phyloP scores from a whole-genome alignment of 2,113 vertebrate genomes.

The Melanocharis versteri region DNA sequence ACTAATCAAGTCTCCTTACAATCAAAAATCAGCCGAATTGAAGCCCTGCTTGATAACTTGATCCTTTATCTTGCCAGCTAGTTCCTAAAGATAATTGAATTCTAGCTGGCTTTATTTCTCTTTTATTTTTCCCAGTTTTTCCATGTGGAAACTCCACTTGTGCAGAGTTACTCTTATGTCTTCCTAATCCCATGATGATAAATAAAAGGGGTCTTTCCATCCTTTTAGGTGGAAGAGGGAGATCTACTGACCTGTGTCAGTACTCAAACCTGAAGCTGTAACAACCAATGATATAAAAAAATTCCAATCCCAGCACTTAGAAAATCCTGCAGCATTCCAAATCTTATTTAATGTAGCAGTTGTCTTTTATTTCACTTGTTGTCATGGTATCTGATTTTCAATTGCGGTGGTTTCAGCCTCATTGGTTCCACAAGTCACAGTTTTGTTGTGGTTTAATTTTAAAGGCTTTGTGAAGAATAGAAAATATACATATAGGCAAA shows the following conservation, averaged over 20 bases:
- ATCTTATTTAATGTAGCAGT: neutral
- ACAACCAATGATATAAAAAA: neutral
- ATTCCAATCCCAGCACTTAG: neutral
- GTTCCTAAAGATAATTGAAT: neutral
- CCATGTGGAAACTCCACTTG: neutral
- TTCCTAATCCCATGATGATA: neutral
- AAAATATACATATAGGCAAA: neutral
- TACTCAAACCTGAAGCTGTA: neutral
- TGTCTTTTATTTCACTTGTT: neutral
- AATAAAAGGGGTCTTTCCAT: neutral
- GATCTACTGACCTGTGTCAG: neutral
- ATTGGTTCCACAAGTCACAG: neutral
- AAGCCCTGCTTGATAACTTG: neutral
- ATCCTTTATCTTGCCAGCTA: neutral
- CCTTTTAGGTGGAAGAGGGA: neutral
- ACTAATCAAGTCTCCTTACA: neutral
- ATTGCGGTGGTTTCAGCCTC: neutral
- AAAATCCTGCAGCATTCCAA: neutral
- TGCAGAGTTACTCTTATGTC: neutral
- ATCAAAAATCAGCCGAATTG: neutral
- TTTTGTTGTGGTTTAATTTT: neutral
- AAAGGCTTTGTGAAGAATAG: neutral
- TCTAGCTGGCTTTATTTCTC: neutral
- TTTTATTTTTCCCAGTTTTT: neutral
- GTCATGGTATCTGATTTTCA: constrained; percentile 1